Evolutionary conservation across 2,888 invertebrate genomes (phyloP).

Genomic region (Heliconius hortense): DNA sequence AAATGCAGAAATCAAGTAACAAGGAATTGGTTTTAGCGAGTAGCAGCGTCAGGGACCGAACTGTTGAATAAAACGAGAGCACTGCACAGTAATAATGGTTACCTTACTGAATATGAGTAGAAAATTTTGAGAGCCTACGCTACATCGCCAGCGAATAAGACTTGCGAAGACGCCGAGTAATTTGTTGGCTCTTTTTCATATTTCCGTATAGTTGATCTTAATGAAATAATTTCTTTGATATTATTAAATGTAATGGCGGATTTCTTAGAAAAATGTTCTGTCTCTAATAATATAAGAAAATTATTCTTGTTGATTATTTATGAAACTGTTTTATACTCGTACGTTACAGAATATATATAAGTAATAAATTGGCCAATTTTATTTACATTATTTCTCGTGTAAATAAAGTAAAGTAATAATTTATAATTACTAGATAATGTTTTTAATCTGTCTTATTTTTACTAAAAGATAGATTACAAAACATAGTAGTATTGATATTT

Average conservation of each 20-base stretch:
- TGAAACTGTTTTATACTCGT: background rate
- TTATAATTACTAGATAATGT: background rate
- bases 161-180: constrained; percentile 50
- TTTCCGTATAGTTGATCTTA: constrained; percentile 27
- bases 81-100: constrained; percentile 68
- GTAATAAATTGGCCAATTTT: background rate
- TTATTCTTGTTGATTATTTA: background rate
- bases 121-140: constrained; percentile 53
- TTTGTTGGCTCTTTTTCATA: constrained; percentile 45
- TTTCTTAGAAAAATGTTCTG: background rate
- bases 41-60: constrained; percentile 67
- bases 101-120: constrained; percentile 66
- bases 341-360: background rate
- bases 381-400: background rate
- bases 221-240: constrained; percentile 17
- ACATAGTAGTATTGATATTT: background rate
- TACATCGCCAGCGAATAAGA: constrained; percentile 46
- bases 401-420: background rate
- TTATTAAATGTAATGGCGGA: background rate
- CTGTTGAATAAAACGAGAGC: constrained; percentile 74
- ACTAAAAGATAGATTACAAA: background rate
- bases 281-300: background rate
- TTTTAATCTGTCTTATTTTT: background rate
- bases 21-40: constrained; percentile 80
- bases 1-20: constrained; percentile 82